Base-by-base conservation (phyloP, 1,140 invertebrate species). In the Colletes latitarsis region DNA sequence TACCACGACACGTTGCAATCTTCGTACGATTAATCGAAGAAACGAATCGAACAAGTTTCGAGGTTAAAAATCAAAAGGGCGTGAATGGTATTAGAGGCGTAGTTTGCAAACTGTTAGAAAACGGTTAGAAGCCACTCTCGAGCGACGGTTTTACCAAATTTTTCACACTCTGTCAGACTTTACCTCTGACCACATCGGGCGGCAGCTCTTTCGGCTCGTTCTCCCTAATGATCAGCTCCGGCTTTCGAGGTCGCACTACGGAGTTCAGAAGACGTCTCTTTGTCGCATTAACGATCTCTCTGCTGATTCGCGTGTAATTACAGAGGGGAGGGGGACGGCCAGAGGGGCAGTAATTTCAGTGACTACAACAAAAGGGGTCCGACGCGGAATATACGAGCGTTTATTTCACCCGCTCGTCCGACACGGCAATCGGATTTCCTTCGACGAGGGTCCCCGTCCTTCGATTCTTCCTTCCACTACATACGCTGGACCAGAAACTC, bases 181-280 rank as follows among this genome's bases (percentile, higher is more conserved):
- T 95, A 98, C 97, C 97, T 96, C 97, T 96, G 82, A 97, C 96
- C 90, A 98, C 98, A 93, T 98, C 97, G 84, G 97, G 97, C 75
- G 98, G 97, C 88, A 98, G 94, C 91, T 98, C 97, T 83, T 96
- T 93, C 12, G 98, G 98, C 91, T 97, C 95, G 94, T 97, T 98
- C 94, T 98, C 98, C 87, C 97, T 95, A 89, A 98, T 98, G 87
- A 98, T 98, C 93, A 98, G 94, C 93, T 98, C 97, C 82, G 97
- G 96, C 92, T 97, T 97, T 91, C 96, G 95, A 63, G 95, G 95
- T 89, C 93, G 95, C 73, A 95, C 95, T 94, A 92, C 55, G 94
- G 91, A 94, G 87, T 90, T 84, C 82, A 86, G 75, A 89, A 88
- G 85, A 87, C 82, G 82, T 79, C 69, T 87, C 85, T 86, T 84